Percentiles rank a stretch among this genome's conserved stretches.
These are phyloP conservation scores for Parus major DNA, from an alignment of 2,113 vertebrate species.

Conservation along the genomic window DNA sequence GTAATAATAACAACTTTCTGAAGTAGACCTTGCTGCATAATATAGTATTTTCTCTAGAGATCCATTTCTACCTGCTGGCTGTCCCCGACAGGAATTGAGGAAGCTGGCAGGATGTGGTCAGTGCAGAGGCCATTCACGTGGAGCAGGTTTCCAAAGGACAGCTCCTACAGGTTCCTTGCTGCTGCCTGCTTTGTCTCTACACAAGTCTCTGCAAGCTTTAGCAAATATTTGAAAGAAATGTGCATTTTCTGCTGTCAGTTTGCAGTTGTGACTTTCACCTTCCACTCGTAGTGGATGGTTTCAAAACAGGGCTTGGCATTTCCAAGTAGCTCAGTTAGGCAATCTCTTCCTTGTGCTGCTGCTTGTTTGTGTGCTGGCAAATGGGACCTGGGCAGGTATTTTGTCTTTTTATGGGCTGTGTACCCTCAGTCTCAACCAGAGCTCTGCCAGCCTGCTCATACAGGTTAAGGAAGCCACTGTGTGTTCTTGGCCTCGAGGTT, in stretches of 20 bases:
- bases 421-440: fast-evolving
- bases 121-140: neutral
- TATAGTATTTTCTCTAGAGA: neutral
- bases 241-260: neutral
- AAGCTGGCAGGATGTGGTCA: neutral
- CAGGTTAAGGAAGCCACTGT: neutral
- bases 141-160: neutral
- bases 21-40: neutral
- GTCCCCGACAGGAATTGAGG: neutral
- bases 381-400: neutral
- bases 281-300: neutral
- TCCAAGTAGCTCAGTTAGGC: neutral
- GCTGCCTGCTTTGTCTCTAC: neutral
- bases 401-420: neutral
- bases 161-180: neutral
- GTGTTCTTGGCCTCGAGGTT: fast-evolving
- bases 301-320: neutral
- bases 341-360: neutral
- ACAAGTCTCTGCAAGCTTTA: neutral
- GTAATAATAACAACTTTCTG: neutral
- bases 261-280: neutral
- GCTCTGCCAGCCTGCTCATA: neutral
- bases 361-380: neutral
- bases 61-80: neutral
- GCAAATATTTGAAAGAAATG: neutral